Base-by-base conservation (phyloP, 2,888 invertebrate species). In the Diloba caeruleocephala region DNA sequence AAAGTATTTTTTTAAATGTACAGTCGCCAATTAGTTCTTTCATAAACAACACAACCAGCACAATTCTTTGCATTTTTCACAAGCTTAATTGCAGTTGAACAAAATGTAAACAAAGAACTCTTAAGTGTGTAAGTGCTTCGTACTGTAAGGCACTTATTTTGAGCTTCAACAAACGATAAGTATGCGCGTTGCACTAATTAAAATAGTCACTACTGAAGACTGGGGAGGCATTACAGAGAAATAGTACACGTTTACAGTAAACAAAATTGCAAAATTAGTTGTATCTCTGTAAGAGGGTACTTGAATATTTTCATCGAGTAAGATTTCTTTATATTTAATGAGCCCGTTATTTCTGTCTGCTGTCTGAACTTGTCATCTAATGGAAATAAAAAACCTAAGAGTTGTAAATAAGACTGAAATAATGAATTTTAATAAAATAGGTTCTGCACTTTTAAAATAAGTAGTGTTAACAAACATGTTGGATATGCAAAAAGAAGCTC, bases 151-250 rank as follows among this genome's bases (percentile, higher is more conserved):
- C 72, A 74, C 81, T 82, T 78, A 76, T 68, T 76, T 71, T 63
- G 72, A 78, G 79, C 84, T 85, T 76, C 74, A 73, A 78, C 79
- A 73, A 85, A 85, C 85, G 78, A 78, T 88, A 87, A 89, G 88
- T 87, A 86, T 76, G 74, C 81, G 74, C 82, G 82, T 85, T 88
- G 80, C 84, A 79, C 85, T 91, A 90, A 92, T 92, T 92, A 90
- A 90, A 89, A 87, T 84, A 81, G 84, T 75, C 72, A 66, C 55
- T 81, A 78, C 79, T 67, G 65, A 78, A 67, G 64, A 75, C 74
- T 62, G 64, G 72, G 51, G 72, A 71, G 67, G 57, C 66, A 65
- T 78, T 77, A 76, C 76, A 75, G 72, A 76, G 66, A 56, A 43
- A 17, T 17, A 21, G 50, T 54, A 81, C 72, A 79, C 80, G 79